Evolutionary conservation across 37 sponge, comb jelly and placozoan genomes (phyloP), one percentile per base, ranked within the genome.

Genomic region (Bolinopsis microptera): DNA sequence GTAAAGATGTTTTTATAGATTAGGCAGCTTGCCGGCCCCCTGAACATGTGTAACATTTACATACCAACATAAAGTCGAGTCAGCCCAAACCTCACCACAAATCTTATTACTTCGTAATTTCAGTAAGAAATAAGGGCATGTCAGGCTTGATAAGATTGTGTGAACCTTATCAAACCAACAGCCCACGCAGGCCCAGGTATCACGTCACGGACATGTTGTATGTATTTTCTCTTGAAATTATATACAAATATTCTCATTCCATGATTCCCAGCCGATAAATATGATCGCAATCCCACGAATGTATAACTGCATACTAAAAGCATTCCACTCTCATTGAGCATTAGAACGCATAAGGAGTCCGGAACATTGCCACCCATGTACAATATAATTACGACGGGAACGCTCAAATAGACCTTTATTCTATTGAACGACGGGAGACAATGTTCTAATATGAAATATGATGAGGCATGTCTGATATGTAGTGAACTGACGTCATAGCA

Each of bases 301-400:
- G 61, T 77, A 86, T 40, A 39, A 41, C 41, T n/a, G 61, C 61
- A 86, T 86, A 86, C 90, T 86, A 86, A 86, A 86, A 86, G 90
- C 90, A 86, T 86, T 86, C 90, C 80, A 77, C 80, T 77, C 80
- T 77, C 80, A 13, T 77, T 16, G 80, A 0, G 27, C 80, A 77
- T 77, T 77, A 77, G 61, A 48, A 48, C 61, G 61, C 61, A 48
- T 48, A 13, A 48, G 61, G 61, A 48, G 61, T 5, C 61, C 61
- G 61, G 13, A 48, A 48, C 61, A 48, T 48, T 18, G 61, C 61
- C 61, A 48, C 61, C 61, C 61, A 48, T 48, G 61, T 48, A 48
- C 61, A 48, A 48, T 48, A 13, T 48, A 48, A 48, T 48, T 48
- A 48, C 61, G 61, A 48, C 9, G 61, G 61, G 61, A 48, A 48